Evolutionary conservation across 2,888 invertebrate species (phyloP).

Genomic region (Watsonalla binaria): DNA sequence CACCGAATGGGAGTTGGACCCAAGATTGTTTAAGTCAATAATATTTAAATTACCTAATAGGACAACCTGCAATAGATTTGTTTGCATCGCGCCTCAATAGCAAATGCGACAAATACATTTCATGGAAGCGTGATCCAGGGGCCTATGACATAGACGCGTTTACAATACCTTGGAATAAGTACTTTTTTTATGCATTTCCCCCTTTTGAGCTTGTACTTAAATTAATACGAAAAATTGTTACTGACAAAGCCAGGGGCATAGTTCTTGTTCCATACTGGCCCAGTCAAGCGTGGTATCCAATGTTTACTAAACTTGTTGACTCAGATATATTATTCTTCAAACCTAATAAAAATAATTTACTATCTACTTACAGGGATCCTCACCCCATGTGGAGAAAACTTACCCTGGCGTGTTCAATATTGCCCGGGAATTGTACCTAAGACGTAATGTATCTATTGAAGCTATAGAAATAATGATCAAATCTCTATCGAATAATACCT

Average conservation of each 20-base stretch:
- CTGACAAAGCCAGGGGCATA: constrained; percentile 9
- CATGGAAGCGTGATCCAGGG: constrained; percentile 1
- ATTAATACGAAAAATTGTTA: background rate
- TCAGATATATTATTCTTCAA: too few species aligned
- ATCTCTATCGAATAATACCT: too few species aligned
- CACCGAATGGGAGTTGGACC: constrained; percentile 8
- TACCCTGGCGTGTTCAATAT: too few species aligned
- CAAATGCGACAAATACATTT: background rate
- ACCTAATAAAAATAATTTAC: too few species aligned
- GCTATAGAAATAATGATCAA: too few species aligned
- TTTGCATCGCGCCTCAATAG: background rate
- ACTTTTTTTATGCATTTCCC: constrained; percentile 3
- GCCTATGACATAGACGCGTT: background rate
- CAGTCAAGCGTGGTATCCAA: constrained; percentile 12
- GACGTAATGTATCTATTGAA: too few species aligned
- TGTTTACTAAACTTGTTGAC: too few species aligned
- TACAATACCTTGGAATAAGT: background rate
- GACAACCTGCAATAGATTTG: background rate
- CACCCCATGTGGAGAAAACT: too few species aligned
- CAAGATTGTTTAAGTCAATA: background rate
- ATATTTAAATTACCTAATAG: background rate
- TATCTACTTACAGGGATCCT: too few species aligned
- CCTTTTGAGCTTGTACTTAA: constrained; percentile 6
- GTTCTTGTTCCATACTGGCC: constrained; percentile 14
- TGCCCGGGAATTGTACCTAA: too few species aligned